Conservation (phyloP, 2,888 invertebrate genomes). For the Alloscopus bannaensis region DNA sequence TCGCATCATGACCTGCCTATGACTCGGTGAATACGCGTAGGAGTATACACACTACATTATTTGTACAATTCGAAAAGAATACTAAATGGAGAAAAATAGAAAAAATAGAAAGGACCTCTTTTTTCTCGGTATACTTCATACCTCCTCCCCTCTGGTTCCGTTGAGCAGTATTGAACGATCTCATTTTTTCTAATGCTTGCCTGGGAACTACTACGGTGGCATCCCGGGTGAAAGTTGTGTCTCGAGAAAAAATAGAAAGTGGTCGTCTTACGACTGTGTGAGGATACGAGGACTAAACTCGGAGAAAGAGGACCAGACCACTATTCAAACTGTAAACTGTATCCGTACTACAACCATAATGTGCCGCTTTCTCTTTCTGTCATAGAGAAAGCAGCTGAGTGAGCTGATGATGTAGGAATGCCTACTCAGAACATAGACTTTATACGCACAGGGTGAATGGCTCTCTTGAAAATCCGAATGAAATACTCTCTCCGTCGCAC, state of each 20-base stretch:
- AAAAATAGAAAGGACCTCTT: conserved; percentile 26
- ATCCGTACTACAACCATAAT: background rate
- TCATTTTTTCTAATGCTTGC: conserved; percentile 34
- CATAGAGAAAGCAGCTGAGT: too few species aligned
- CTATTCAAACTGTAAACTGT: too few species aligned
- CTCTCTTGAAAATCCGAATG: too few species aligned
- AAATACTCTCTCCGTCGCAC: too few species aligned
- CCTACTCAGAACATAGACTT: too few species aligned
- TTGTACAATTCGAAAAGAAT: conserved; percentile 46
- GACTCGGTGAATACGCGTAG: conserved; percentile 13
- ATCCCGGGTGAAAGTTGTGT: conserved; percentile 56
- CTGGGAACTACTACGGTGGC: background rate
- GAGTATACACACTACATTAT: too few species aligned
- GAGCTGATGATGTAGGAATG: too few species aligned
- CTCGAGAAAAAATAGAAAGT: too few species aligned
- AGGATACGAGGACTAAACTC: background rate
- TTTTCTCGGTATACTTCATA: conserved; percentile 2
- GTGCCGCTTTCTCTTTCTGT: background rate
- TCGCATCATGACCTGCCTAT: too few species aligned
- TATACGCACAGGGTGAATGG: too few species aligned
- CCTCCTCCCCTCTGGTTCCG: conserved; percentile 16
- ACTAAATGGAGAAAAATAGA: conserved; percentile 44
- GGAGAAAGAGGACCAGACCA: background rate
- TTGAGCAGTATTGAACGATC: conserved; percentile 52
- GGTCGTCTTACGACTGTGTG: conserved; percentile 29